phyloP scores from a whole-genome alignment of 2,113 vertebrate genomes.

The Semicossyphus pulcher region DNA sequence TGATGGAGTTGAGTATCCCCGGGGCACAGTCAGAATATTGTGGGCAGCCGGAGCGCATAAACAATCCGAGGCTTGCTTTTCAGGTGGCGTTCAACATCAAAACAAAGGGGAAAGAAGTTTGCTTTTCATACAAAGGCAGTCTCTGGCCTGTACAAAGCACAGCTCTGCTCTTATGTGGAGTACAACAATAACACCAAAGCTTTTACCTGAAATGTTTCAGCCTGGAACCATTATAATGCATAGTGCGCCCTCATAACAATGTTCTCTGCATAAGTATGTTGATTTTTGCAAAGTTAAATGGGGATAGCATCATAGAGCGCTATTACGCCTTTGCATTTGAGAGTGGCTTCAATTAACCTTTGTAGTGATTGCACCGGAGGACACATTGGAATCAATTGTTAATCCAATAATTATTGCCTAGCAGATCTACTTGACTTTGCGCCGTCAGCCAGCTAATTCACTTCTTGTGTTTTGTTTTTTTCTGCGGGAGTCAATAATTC shows the following conservation, averaged over 20 bases:
- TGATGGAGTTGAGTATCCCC: conserved; percentile 64
- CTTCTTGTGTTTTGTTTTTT: conserved; percentile 60
- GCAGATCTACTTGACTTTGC: conserved; percentile 62
- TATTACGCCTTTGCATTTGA: conserved; percentile 64
- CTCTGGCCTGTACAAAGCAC: conserved; percentile 8
- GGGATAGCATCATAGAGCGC: conserved; percentile 39
- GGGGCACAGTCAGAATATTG: conserved; percentile 49
- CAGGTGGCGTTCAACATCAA: conserved; percentile 24
- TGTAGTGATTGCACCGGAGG: conserved; percentile 64
- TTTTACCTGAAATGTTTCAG: conserved; percentile 8
- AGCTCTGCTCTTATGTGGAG: not conserved
- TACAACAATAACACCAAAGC: not conserved
- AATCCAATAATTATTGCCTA: conserved; percentile 76
- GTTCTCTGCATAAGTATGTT: conserved; percentile 42
- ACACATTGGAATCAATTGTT: conserved; percentile 59
- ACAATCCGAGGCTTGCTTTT: conserved; percentile 42
- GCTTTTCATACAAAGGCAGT: not conserved
- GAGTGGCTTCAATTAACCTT: conserved; percentile 75
- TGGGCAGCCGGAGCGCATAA: conserved; percentile 55
- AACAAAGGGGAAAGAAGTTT: not conserved
- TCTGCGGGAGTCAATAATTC: conserved; percentile 62
- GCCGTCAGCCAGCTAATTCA: conserved; percentile 57
- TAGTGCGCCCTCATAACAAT: conserved; percentile 7
- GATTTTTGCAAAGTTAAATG: conserved; percentile 49
- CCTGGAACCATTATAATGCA: conserved; percentile 3